A percentile compares a stretch with the other conserved stretches of the same genome.
Conservation (phyloP, 2,113 vertebrate species). For the Cardinalis cardinalis region DNA sequence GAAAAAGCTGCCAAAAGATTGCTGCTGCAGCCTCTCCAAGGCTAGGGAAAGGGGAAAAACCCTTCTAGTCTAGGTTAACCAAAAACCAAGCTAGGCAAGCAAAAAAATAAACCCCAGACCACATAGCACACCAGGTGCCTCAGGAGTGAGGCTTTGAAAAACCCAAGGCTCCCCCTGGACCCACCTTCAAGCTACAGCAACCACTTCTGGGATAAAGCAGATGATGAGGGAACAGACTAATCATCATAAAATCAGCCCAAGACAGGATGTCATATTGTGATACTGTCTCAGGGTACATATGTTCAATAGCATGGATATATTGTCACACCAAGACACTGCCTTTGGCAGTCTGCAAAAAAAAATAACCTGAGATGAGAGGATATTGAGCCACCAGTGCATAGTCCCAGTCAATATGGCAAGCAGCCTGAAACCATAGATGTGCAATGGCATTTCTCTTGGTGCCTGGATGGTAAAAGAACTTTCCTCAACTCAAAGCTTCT, state of each 20-base stretch:
- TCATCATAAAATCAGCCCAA: background rate
- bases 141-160: background rate
- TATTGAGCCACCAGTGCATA: fast-evolving
- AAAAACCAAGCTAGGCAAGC: background rate
- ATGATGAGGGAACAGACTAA: background rate
- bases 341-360: background rate
- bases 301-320: background rate
- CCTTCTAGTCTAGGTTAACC: background rate
- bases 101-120: background rate
- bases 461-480: background rate
- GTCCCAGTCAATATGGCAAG: background rate
- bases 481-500: background rate
- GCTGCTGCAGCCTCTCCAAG: background rate
- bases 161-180: background rate
- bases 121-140: fast-evolving
- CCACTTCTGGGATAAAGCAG: background rate
- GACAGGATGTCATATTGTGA: background rate
- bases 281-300: background rate
- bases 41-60: background rate
- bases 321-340: background rate
- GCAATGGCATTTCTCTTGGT: background rate
- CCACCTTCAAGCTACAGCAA: background rate
- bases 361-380: background rate
- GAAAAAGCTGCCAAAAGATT: fast-evolving
- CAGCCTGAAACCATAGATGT: fast-evolving